Evolutionary conservation across 2,797 vertebrate species (phyloP), one percentile per base, ranked within the genome.

Genomic region (Parauchenoglanis ngamensis): DNA sequence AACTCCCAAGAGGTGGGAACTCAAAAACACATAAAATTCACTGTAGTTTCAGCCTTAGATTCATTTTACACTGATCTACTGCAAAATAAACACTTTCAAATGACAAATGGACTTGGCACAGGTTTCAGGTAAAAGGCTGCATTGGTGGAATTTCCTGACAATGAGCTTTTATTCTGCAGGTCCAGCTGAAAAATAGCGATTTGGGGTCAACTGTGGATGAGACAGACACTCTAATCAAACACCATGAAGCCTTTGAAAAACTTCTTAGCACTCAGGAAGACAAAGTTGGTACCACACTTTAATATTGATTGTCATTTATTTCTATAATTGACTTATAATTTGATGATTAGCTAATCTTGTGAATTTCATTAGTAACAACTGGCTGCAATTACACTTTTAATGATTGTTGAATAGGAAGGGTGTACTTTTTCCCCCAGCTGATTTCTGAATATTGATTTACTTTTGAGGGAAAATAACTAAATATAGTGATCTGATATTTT

Each of bases 181-280:
- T 95, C 63, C 95, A 95, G 92, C 89, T 98, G 92, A 96, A 96
- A 93, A 96, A 94, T 92, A 93, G 95, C 90, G 94, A 93, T 88
- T 91, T 97, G 0, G 97, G 96, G 85, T 93, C 88, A 84, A 96
- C 96, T 0, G 96, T 96, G 81, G 96, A 97, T 83, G 97, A 97
- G 90, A 94, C 96, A 1, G 97, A 97, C 8, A 94, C 91, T 85
- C 92, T 97, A 88, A 96, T 97, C 86, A 96, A 92, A 92, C 96
- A 96, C 49, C 97, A 98, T 0, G 94, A 96, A 44, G 95, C 96
- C 84, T 99, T 99, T 90, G 96, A 97, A 93, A 98, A 98, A 89
- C 93, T 98, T 90, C 95, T 98, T 70, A 63, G 88, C 52, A 94
- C 96, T 21, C 98, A 98, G 93, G 96, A 98, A 84, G 95, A 97